A percentile compares a stretch with the other conserved stretches of the same genome.
These are phyloP conservation scores for Beris morrisii DNA, from an alignment of 2,888 invertebrate species.

Conservation along the genomic window DNA sequence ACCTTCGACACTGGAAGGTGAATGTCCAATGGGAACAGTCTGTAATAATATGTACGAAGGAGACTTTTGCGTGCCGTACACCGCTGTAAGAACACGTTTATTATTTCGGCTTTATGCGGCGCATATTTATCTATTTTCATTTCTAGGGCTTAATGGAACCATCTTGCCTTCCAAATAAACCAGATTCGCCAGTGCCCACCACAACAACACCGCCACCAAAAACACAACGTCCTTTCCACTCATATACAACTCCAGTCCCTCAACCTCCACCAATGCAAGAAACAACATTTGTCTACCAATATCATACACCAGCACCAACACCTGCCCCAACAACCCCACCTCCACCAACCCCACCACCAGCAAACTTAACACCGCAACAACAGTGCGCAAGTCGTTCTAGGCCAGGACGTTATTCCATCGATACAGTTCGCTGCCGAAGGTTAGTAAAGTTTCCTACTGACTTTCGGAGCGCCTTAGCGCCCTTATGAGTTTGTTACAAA, in stretches of 20 bases:
- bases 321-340: constrained; percentile 6
- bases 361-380: constrained; percentile 21
- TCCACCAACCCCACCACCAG: background rate
- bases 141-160: constrained; percentile 17
- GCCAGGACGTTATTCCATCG: constrained; percentile 22
- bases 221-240: background rate
- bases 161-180: constrained; percentile 5
- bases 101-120: background rate
- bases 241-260: background rate
- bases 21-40: constrained; percentile 12
- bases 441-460: background rate
- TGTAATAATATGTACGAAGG: constrained; percentile 22
- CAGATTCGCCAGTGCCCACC: background rate
- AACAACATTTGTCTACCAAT: constrained; percentile 18
- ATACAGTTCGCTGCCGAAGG: constrained; percentile 20
- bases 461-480: background rate
- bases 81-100: constrained; percentile 2
- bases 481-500: background rate
- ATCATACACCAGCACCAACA: constrained; percentile 11
- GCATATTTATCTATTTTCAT: background rate
- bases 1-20: constrained; percentile 10
- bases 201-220: constrained; percentile 8
- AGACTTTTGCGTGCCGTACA: constrained; percentile 16
- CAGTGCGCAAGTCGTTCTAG: constrained; percentile 5
- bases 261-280: background rate